Conservation (phyloP, 1,140 invertebrate species). For the Drosophila parvula region DNA sequence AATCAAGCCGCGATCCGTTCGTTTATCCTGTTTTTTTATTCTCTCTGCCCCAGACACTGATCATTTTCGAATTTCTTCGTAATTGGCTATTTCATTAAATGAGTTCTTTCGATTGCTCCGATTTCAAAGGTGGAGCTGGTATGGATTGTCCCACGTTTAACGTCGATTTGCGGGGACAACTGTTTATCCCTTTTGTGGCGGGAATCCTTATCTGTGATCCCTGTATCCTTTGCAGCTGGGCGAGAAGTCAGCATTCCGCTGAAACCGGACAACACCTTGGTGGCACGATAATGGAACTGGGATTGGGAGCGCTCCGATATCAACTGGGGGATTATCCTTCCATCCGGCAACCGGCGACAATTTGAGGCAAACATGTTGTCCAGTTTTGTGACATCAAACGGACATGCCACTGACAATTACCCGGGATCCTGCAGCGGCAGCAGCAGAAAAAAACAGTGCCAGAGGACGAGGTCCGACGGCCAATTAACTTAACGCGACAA, state of each 20-base stretch:
- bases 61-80: conserved; percentile 69
- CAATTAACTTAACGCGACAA: conserved; percentile 79
- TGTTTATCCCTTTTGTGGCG: conserved; percentile 24
- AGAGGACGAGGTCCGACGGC: conserved; percentile 31
- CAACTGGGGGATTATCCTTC: conserved; percentile 35
- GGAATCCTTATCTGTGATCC: conserved; percentile 17
- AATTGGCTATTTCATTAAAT: conserved; percentile 74
- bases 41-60: conserved; percentile 43
- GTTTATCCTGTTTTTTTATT: conserved; percentile 58
- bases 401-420: conserved; percentile 80
- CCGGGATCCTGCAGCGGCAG: conserved; percentile 35
- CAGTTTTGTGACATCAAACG: conserved; percentile 69
- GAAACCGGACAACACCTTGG: conserved; percentile 56
- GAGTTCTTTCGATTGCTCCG: conserved; percentile 60
- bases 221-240: conserved; percentile 15
- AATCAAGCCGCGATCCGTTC: conserved; percentile 42
- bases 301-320: conserved; percentile 39
- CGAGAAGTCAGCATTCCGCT: conserved; percentile 64
- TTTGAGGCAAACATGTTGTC: conserved; percentile 63
- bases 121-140: not conserved
- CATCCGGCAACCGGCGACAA: conserved; percentile 28
- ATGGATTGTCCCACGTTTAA: conserved; percentile 25
- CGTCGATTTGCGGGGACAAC: conserved; percentile 38
- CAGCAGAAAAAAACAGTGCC: conserved; percentile 21
- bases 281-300: conserved; percentile 50